Evolutionary conservation across 2,113 vertebrate genomes (phyloP).

Genomic region (Ciconia maguari): DNA sequence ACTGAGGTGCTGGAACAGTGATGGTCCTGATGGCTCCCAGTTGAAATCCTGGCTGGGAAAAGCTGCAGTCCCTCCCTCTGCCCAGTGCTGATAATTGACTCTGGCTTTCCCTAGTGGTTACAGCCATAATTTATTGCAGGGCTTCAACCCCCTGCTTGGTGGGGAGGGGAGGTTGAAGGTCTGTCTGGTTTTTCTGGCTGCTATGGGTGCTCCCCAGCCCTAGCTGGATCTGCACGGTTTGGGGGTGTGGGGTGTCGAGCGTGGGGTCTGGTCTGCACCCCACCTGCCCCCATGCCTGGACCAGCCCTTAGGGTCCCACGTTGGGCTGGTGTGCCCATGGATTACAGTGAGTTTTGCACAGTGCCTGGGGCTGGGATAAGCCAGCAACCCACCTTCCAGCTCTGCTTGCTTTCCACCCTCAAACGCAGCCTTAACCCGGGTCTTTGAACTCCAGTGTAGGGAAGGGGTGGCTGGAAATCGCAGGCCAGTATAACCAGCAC

Average conservation of each 20-base stretch:
- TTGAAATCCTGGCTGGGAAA: neutral
- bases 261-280: neutral
- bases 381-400: neutral
- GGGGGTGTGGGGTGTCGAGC: accelerated
- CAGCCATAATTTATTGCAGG: too few species aligned
- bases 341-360: neutral
- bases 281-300: neutral
- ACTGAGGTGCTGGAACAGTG: neutral
- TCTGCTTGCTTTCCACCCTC: neutral
- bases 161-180: accelerated
- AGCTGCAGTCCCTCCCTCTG: neutral
- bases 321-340: neutral
- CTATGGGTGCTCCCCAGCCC: neutral
- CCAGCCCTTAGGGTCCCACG: too few species aligned
- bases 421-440: accelerated
- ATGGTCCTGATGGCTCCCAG: neutral
- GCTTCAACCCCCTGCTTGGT: neutral
- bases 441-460: neutral
- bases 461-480: neutral
- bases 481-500: neutral
- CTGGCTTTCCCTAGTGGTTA: too few species aligned
- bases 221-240: neutral
- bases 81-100: neutral
- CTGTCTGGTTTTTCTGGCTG: neutral
- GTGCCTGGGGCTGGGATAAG: neutral